Evolutionary conservation across 1,140 invertebrate species (phyloP).

Genomic region (Drosophila ogumai): DNA sequence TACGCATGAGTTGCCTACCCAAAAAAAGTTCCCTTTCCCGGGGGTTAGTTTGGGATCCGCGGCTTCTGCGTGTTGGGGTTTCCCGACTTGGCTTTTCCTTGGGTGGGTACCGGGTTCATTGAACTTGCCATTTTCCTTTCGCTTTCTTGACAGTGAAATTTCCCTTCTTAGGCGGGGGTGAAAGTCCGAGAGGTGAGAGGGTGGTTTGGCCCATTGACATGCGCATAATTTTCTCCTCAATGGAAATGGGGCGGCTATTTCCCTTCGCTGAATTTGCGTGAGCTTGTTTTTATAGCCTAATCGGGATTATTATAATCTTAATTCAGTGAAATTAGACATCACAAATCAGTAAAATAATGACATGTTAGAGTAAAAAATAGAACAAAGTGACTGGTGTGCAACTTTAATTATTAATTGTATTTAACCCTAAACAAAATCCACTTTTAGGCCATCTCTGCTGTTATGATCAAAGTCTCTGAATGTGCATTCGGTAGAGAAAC

Average conservation of each 20-base stretch:
- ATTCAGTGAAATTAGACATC: neutral
- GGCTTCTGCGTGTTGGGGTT: slow-evolving; percentile 39
- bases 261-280: neutral
- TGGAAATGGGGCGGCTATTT: slow-evolving; percentile 1
- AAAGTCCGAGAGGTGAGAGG: slow-evolving; percentile 37
- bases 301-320: neutral
- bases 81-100: slow-evolving; percentile 58
- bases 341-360: neutral
- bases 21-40: slow-evolving; percentile 15
- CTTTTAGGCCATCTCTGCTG: no score
- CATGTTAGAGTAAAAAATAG: neutral
- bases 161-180: slow-evolving; percentile 34
- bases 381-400: neutral
- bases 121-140: slow-evolving; percentile 73
- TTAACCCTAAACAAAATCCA: no score
- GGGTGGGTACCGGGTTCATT: slow-evolving; percentile 50
- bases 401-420: no score
- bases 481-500: no score
- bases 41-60: slow-evolving; percentile 48
- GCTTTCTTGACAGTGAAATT: slow-evolving; percentile 64
- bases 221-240: slow-evolving; percentile 44
- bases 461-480: no score
- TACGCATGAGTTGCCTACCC: slow-evolving; percentile 39
- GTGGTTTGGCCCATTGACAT: slow-evolving; percentile 55
- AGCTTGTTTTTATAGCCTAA: slow-evolving; percentile 6